Base-by-base conservation (phyloP, 2,113 vertebrate genomes). In the Hemiscyllium ocellatum region DNA sequence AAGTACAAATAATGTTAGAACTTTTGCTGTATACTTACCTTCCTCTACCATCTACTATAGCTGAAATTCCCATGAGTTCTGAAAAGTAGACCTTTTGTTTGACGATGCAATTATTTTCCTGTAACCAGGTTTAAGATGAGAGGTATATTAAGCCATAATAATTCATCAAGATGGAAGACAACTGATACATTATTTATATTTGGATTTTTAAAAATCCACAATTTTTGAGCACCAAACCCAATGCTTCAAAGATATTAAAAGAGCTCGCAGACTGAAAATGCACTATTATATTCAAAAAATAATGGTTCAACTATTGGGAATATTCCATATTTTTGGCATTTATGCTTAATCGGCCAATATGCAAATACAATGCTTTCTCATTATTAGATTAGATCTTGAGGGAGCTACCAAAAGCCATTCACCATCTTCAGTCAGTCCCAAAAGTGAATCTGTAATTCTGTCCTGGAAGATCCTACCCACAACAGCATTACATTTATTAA, bases 71-170 rank as follows among this genome's bases (percentile, higher is more conserved):
- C 52, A 61, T 90, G 89, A 93, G 61, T 66, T 93, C 61, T 66
- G 89, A 93, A 93, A 65, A 93, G 15, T 61, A 93, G 61, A 93
- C 33, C 61, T 93, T 66, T 61, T 66, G 89, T 65, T 33, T 37
- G 61, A 93, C 6, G n/a, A 19, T 37, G 17, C 61, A 37, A 66
- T n/a, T 15, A 93, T 93, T 93, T 93, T 61, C 19, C 66, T 93
- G 33, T 65, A 93, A 93, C 61, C 89, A 93, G n/a, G 33, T 93
- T 83, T 17, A 93, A 68, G 87, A 91, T 61, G 52, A 61, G 52
- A n/a, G 61, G 15, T 66, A 93, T 93, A 93, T 93, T 72, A 95
- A 95, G 94, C 94, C 94, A 95, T 95, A 95, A 94, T 24, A 94
- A 72, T 72, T 76, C 68, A 69, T 69, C 69, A 72, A 95, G 68